Evolutionary conservation across 1,140 invertebrate species (phyloP).

Genomic region (Colletes gigas): DNA sequence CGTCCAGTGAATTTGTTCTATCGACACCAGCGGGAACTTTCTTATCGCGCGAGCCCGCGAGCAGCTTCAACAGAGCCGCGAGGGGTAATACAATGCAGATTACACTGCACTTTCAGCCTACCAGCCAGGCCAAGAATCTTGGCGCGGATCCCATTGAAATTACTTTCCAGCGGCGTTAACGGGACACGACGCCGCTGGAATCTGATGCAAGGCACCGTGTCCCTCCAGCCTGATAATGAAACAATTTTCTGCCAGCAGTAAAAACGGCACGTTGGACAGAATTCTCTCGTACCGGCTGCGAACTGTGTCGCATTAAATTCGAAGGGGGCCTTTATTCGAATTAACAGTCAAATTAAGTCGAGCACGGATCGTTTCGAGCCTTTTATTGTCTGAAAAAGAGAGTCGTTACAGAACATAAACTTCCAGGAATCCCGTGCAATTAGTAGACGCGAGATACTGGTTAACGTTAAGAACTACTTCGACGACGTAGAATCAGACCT

Average conservation of each 20-base stretch:
- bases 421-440: not conserved
- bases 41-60: constrained; percentile 30
- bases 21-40: constrained; percentile 45
- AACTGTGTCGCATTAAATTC: not conserved
- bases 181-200: constrained; percentile 1
- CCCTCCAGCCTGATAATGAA: constrained; percentile 18
- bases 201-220: constrained; percentile 16
- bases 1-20: constrained; percentile 39
- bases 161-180: constrained; percentile 33
- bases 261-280: constrained; percentile 13
- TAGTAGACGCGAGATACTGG: not conserved
- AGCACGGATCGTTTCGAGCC: not conserved
- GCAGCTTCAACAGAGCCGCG: constrained; percentile 24
- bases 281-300: not conserved
- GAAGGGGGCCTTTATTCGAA: not conserved
- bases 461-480: no score
- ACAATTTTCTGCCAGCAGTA: constrained; percentile 24
- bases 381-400: not conserved
- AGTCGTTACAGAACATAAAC: not conserved
- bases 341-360: constrained; percentile 12
- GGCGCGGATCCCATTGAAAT: constrained; percentile 39
- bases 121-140: constrained; percentile 12
- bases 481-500: no score
- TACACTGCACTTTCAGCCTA: constrained; percentile 21
- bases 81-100: constrained; percentile 39